Base-by-base conservation (phyloP, 2,888 invertebrate species). In the Perdita meconis region DNA sequence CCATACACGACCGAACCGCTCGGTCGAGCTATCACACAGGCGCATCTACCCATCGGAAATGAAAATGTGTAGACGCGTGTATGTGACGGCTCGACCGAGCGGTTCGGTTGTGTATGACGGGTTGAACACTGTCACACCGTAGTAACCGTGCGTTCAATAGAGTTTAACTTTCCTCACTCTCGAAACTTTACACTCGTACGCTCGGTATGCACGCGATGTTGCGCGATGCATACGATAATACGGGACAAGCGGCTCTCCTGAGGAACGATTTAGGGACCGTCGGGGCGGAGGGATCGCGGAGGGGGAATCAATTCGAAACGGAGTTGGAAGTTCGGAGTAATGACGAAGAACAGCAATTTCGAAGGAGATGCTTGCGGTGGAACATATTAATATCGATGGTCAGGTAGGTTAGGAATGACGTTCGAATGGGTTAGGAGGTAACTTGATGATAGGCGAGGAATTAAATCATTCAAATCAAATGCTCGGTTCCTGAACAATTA, bases 111-210 rank as follows among this genome's bases (percentile, higher is more conserved):
- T n/a, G n/a, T n/a, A n/a, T n/a, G n/a, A n/a, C n/a, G n/a, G n/a
- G n/a, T n/a, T n/a, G n/a, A 59, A 57, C 38, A 26, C n/a, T 22
- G 34, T 22, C 24, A 42, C 47, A n/a, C 22, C 13, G 13, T 2
- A 16, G 40, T 19, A 57, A 19, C 19, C 26, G n/a, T 2, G 57
- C 12, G 50, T 60, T 67, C 71, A 51, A 77, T 77, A 59, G 68
- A 56, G 73, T 72, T 64, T 73, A 79, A 79, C 68, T 78, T 66
- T 57, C 30, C 44, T 16, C 4, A 40, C 60, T 51, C 78, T 78
- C 79, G 78, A 78, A 78, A 79, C 78, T 79, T 79, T 65, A 24
- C 22, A 16, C 51, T 42, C 24, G 24, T 19, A 6, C 13, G 56
- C 51, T 66, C 36, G 24, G 4, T 22, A 10, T 50, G 72, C 78